A percentile compares a stretch with the other conserved stretches of the same genome.
These are phyloP conservation scores for Microcebus jonahi DNA, from an alignment of 2,113 vertebrate species.

Conservation along the genomic window DNA sequence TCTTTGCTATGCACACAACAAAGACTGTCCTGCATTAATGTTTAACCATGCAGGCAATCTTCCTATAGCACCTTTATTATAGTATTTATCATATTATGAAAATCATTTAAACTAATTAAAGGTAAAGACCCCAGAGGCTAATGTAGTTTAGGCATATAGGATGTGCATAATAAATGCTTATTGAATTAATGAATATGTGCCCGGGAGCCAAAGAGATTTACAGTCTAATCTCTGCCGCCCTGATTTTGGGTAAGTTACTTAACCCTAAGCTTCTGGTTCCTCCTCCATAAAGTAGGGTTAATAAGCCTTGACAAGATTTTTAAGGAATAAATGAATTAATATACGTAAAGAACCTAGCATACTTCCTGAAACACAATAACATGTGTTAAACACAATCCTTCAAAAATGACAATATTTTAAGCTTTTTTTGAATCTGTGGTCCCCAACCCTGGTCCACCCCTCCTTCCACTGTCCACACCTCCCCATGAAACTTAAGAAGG, in stretches of 20 bases:
- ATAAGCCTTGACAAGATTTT: conserved; percentile 39
- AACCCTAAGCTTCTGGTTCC: conserved; percentile 20
- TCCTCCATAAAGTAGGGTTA: conserved; percentile 38
- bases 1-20: background rate
- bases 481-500: too few relatives aligned
- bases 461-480: too few relatives aligned
- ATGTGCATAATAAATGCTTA: conserved; percentile 13
- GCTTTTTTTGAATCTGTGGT: background rate
- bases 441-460: too few relatives aligned
- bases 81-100: conserved; percentile 11
- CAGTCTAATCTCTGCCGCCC: background rate
- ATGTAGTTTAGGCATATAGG: background rate
- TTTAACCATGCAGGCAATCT: background rate
- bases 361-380: background rate
- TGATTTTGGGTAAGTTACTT: conserved; percentile 26
- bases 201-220: background rate
- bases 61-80: background rate
- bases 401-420: conserved; percentile 36
- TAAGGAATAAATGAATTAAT: conserved; percentile 35
- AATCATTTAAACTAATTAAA: background rate
- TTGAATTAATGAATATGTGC: conserved; percentile 8
- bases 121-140: background rate
- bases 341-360: background rate
- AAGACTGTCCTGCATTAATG: background rate
- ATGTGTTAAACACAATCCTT: background rate